Evolutionary conservation across 1,140 invertebrate genomes (phyloP).

Genomic region (Propsilocerus akamusi): DNA sequence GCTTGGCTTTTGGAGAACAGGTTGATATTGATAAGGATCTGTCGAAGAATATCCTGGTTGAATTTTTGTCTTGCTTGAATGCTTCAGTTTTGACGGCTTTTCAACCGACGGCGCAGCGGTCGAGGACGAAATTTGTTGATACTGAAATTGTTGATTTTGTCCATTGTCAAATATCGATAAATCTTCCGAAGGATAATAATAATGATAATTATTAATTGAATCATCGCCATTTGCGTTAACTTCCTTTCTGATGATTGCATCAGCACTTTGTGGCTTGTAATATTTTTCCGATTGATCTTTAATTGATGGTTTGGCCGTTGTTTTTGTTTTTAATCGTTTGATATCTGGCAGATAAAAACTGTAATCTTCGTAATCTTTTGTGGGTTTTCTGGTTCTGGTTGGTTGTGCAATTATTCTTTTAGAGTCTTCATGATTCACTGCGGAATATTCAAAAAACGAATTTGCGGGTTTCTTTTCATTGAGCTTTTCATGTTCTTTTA

Average conservation of each 20-base stretch:
- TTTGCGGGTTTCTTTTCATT: neutral
- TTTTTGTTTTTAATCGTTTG: neutral
- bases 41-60: neutral
- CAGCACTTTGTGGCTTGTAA: neutral
- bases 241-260: neutral
- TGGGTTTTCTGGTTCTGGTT: neutral
- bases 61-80: neutral
- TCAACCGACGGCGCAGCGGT: neutral
- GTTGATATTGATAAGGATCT: neutral
- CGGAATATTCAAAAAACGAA: neutral
- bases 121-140: neutral
- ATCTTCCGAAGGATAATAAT: neutral
- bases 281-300: neutral
- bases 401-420: neutral
- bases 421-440: neutral
- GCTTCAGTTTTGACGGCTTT: neutral
- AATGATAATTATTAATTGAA: neutral
- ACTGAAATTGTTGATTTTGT: neutral
- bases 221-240: neutral
- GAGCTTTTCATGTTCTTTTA: too few relatives aligned
- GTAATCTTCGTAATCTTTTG: neutral
- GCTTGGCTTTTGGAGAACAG: neutral
- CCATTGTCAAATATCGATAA: neutral
- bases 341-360: neutral
- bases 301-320: neutral